Conservation (phyloP, 2,888 invertebrate species). For the Pheosia tremula region DNA sequence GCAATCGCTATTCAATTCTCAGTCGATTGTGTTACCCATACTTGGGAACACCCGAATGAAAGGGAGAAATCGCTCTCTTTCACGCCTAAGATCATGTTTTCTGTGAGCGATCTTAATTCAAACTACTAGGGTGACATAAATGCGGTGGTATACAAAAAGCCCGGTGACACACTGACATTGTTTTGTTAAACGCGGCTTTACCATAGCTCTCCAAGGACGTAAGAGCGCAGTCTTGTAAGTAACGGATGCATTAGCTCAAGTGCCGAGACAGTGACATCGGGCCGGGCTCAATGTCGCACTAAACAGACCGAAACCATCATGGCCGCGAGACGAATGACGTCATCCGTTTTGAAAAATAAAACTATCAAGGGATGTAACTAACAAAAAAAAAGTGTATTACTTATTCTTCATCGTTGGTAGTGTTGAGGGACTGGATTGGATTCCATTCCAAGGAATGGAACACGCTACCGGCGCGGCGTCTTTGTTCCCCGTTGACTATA, state of each 20-base stretch:
- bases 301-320: constrained; percentile 63
- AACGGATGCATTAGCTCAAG: background rate
- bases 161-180: too few relatives aligned
- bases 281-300: constrained; percentile 53
- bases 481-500: too few relatives aligned
- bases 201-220: background rate
- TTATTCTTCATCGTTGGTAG: too few relatives aligned
- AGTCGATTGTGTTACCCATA: too few relatives aligned
- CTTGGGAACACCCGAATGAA: background rate
- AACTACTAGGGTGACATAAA: background rate
- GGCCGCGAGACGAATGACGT: constrained; percentile 46
- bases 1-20: too few relatives aligned
- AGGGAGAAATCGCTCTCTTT: background rate
- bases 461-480: too few relatives aligned
- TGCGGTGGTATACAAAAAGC: too few relatives aligned
- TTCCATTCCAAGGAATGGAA: too few relatives aligned
- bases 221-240: background rate
- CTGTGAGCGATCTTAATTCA: background rate
- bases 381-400: too few relatives aligned
- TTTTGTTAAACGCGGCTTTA: background rate
- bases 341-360: constrained; percentile 34
- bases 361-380: constrained; percentile 13
- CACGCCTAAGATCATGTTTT: background rate
- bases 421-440: too few relatives aligned
- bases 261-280: constrained; percentile 47